Conservation (phyloP, 2,113 vertebrate genomes). For the Tenrec ecaudatus region DNA sequence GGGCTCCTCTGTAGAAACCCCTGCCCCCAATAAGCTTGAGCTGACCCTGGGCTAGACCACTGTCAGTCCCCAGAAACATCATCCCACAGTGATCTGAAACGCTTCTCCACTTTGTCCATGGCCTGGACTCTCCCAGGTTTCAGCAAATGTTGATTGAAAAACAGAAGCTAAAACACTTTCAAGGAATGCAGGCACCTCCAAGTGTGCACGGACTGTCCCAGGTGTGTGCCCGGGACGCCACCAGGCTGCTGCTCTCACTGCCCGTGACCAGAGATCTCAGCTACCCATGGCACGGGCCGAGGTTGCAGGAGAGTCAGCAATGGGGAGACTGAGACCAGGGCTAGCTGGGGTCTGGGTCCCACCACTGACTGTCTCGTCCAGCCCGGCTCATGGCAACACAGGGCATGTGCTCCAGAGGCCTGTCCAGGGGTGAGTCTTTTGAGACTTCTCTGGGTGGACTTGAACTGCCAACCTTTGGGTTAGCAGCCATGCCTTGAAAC, state of each 20-base stretch:
- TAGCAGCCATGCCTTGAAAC: no score
- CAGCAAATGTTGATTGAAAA: not conserved
- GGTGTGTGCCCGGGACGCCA: no score
- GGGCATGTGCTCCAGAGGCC: not conserved
- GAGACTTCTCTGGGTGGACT: not conserved
- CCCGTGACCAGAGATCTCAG: not conserved
- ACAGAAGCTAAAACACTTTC: not conserved
- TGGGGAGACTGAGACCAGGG: not conserved
- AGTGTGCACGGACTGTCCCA: not conserved
- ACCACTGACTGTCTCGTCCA: not conserved
- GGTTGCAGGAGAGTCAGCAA: not conserved
- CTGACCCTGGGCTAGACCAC: not conserved
- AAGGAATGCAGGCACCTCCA: not conserved
- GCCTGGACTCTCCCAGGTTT: not conserved
- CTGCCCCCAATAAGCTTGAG: not conserved
- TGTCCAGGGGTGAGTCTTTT: not conserved
- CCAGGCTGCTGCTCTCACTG: not conserved
- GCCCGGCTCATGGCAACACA: not conserved
- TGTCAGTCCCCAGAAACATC: not conserved
- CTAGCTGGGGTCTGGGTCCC: accelerated
- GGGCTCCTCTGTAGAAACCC: not conserved
- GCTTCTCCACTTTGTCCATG: not conserved
- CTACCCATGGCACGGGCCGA: not conserved
- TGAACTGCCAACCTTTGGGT: not conserved
- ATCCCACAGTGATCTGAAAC: not conserved